These are phyloP conservation scores for Mythimna vitellina DNA, from an alignment of 2,888 invertebrate genomes.

Conservation along the genomic window DNA sequence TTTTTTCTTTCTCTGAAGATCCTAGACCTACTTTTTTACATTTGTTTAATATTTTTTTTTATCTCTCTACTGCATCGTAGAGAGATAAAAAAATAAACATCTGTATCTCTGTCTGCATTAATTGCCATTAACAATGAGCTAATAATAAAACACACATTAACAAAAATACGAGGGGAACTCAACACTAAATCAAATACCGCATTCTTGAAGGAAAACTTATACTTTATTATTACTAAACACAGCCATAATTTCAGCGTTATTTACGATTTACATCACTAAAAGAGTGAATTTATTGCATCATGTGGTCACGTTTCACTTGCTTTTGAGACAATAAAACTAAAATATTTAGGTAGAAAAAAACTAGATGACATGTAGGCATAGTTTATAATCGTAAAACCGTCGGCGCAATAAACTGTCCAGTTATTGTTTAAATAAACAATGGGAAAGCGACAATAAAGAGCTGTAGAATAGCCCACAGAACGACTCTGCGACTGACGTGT, in stretches of 20 bases:
- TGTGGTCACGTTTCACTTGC: conserved; percentile 74
- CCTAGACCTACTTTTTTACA: not conserved
- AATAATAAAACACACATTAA: conserved; percentile 59
- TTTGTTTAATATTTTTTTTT: conserved; percentile 2
- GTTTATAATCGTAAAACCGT: conserved; percentile 86
- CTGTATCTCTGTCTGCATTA: conserved; percentile 35
- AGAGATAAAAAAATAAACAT: too few species aligned
- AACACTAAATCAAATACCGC: conserved; percentile 70
- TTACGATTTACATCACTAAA: conserved; percentile 71
- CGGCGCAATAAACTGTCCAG: conserved; percentile 82
- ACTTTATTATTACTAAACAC: conserved; percentile 70
- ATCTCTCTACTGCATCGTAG: conserved; percentile 17
- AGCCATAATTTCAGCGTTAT: conserved; percentile 72
- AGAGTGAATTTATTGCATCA: conserved; percentile 75
- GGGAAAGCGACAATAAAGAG: conserved; percentile 82
- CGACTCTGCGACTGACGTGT: conserved; percentile 81
- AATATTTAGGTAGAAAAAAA: conserved; percentile 69
- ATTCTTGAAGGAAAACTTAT: conserved; percentile 67
- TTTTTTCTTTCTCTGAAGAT: conserved; percentile 7
- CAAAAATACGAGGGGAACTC: conserved; percentile 60
- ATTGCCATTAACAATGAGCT: conserved; percentile 55
- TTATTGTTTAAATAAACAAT: conserved; percentile 90
- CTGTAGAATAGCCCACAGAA: conserved; percentile 81
- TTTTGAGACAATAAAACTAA: conserved; percentile 74
- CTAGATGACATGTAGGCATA: conserved; percentile 71